Evolutionary conservation across 2,888 invertebrate species (phyloP).

Genomic region (Lycocerus yunnanus): DNA sequence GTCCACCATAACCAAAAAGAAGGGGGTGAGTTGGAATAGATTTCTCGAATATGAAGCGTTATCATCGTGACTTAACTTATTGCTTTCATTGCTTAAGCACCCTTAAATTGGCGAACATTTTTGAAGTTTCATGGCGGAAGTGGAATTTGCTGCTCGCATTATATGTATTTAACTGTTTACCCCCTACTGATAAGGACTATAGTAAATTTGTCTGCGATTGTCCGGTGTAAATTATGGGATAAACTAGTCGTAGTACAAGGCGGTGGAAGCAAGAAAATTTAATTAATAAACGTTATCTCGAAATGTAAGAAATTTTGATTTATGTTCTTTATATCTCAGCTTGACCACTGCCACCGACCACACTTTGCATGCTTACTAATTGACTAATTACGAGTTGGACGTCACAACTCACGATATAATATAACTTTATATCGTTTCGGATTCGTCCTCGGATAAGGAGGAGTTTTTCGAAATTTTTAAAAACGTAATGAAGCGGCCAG

Average conservation of each 20-base stretch:
- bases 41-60: conserved; percentile 12
- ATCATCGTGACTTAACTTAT: conserved; percentile 28
- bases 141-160: conserved; percentile 21
- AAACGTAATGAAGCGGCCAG: conserved; percentile 11
- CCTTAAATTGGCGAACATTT: background rate
- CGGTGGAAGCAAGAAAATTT: conserved; percentile 38
- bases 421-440: background rate
- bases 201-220: conserved; percentile 42
- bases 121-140: conserved; percentile 1
- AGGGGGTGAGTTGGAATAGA: conserved; percentile 16
- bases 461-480: background rate
- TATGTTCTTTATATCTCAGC: conserved; percentile 26
- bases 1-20: conserved; percentile 27
- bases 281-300: conserved; percentile 42
- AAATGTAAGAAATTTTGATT: conserved; percentile 29
- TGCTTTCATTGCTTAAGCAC: conserved; percentile 12
- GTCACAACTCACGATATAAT: background rate
- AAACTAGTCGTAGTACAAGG: conserved; percentile 26
- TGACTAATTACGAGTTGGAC: background rate
- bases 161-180: conserved; percentile 35
- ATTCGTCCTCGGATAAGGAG: background rate
- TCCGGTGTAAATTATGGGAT: conserved; percentile 30
- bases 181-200: conserved; percentile 41
- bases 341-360: conserved; percentile 10
- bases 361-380: conserved; percentile 9